Evolutionary conservation across 2,888 invertebrate genomes (phyloP).

Genomic region (Latheticus oryzae): DNA sequence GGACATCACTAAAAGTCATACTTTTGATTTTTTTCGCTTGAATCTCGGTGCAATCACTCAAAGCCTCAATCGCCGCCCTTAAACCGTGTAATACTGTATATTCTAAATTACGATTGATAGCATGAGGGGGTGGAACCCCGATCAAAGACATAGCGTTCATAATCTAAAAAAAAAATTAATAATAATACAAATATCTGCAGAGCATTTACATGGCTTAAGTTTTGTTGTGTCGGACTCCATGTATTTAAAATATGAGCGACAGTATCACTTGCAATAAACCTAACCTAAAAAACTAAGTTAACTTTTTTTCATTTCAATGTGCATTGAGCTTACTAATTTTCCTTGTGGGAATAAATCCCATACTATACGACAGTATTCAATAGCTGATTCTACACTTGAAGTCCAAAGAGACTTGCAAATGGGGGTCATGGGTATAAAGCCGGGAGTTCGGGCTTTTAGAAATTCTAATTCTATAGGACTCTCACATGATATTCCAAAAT

Average conservation of each 20-base stretch:
- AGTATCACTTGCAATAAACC: conserved; percentile 90
- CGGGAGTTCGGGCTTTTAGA: conserved; percentile 75
- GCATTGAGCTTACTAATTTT: conserved; percentile 75
- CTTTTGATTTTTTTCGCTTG: conserved; percentile 72
- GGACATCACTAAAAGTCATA: conserved; percentile 64
- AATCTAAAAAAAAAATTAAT: conserved; percentile 68
- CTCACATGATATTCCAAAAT: conserved; percentile 88
- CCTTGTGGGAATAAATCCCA: conserved; percentile 96
- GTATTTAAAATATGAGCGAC: conserved; percentile 86
- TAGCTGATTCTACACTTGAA: conserved; percentile 92
- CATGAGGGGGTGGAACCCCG: conserved; percentile 77
- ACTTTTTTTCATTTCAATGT: conserved; percentile 1
- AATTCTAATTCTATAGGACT: conserved; percentile 87
- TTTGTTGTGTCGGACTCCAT: conserved; percentile 87
- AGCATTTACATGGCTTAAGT: conserved; percentile 86
- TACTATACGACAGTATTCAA: conserved; percentile 96
- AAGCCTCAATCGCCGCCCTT: conserved; percentile 85
- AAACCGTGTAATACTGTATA: conserved; percentile 85
- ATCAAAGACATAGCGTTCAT: conserved; percentile 85
- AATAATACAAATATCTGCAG: too few relatives aligned
- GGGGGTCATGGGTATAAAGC: conserved; percentile 82
- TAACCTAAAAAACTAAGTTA: conserved; percentile 72
- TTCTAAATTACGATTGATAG: conserved; percentile 69
- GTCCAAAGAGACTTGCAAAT: conserved; percentile 97
- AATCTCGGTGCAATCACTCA: conserved; percentile 84